Conservation (phyloP, 1,140 invertebrate genomes). For the Lepidurus packardi region DNA sequence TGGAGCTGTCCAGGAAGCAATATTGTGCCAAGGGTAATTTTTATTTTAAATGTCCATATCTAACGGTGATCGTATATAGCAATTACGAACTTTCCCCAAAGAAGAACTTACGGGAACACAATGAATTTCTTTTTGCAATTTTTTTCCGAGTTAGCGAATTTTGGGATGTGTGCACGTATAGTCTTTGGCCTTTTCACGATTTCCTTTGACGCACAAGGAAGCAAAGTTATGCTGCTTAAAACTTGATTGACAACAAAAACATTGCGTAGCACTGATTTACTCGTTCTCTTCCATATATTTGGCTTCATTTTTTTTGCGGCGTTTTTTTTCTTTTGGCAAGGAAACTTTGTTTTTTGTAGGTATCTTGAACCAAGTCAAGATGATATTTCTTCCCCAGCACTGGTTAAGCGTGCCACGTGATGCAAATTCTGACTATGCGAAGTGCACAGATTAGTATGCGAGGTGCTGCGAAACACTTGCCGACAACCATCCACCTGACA, state of each 20-base stretch:
- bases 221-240: neutral
- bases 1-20: neutral
- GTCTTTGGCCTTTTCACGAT: neutral
- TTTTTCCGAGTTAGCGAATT: neutral
- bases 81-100: neutral
- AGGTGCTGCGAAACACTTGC: slow-evolving; percentile 20
- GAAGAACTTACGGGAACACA: neutral
- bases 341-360: neutral
- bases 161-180: neutral
- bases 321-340: neutral
- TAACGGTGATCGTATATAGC: neutral
- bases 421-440: slow-evolving; percentile 19
- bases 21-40: neutral
- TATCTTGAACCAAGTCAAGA: neutral
- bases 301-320: neutral
- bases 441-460: slow-evolving; percentile 18
- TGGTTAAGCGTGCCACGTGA: slow-evolving; percentile 17
- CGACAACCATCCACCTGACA: slow-evolving; percentile 17
- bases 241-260: neutral
- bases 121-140: neutral
- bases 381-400: slow-evolving; percentile 1
- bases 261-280: neutral
- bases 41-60: neutral
- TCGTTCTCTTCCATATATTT: neutral
- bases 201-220: neutral